A percentile compares a stretch with the other conserved stretches of the same genome.
Evolutionary conservation across 1,140 invertebrate species (phyloP).

Genomic region (Drosophila tsacasi): DNA sequence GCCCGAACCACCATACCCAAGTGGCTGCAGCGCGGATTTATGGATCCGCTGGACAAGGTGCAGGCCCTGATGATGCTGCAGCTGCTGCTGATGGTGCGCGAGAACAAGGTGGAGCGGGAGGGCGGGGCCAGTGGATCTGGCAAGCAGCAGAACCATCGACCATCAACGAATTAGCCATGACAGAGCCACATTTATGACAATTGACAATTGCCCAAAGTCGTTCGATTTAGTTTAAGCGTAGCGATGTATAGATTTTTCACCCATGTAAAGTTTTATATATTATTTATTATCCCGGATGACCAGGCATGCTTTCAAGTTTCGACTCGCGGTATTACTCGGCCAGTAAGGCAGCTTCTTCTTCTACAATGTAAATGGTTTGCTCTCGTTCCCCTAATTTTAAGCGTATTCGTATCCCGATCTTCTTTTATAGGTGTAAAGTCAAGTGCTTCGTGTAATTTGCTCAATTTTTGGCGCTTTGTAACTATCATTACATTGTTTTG

Average conservation of each 20-base stretch:
- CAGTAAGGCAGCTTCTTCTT: conserved; percentile 35
- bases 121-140: conserved; percentile 17
- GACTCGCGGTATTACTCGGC: conserved; percentile 43
- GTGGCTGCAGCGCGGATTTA: conserved; percentile 98
- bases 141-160: conserved; percentile 67
- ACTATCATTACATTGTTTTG: conserved; percentile 51
- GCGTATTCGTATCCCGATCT: conserved; percentile 21
- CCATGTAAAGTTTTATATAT: conserved; percentile 48
- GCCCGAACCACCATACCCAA: conserved; percentile 99
- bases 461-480: conserved; percentile 79
- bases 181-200: conserved; percentile 56
- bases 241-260: conserved; percentile 59
- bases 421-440: conserved; percentile 53
- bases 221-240: conserved; percentile 57
- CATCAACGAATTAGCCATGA: conserved; percentile 58
- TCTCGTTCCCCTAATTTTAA: conserved; percentile 44
- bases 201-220: conserved; percentile 47
- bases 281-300: conserved; percentile 35
- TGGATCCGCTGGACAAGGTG: conserved; percentile 97
- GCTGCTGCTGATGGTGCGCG: conserved; percentile 87
- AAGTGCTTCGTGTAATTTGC: conserved; percentile 79
- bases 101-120: conserved; percentile 75
- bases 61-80: conserved; percentile 90
- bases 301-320: conserved; percentile 22
- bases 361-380: conserved; percentile 68